These are phyloP conservation scores for Eulemur rufifrons DNA, from an alignment of 2,113 vertebrate genomes.

Conservation along the genomic window DNA sequence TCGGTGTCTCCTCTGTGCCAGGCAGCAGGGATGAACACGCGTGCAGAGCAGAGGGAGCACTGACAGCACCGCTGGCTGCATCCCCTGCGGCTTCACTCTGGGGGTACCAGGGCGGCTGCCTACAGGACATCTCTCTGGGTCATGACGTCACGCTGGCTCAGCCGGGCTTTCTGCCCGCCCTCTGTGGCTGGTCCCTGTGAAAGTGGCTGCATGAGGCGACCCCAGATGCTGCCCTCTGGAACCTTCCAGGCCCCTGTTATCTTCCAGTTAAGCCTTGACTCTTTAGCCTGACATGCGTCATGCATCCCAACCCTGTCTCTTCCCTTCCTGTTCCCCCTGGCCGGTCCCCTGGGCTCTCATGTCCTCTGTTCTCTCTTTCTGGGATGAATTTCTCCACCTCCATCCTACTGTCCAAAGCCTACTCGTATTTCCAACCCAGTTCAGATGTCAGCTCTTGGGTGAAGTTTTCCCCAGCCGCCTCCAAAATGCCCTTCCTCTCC, in stretches of 20 bases:
- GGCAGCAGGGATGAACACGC: fast-evolving
- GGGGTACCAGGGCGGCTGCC: neutral
- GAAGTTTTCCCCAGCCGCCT: no score
- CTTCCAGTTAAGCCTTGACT: neutral
- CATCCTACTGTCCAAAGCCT: neutral
- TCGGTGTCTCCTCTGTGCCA: fast-evolving
- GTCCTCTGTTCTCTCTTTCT: neutral
- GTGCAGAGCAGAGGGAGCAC: neutral
- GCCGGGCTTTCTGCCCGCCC: neutral
- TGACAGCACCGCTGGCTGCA: fast-evolving
- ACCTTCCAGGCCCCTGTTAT: neutral
- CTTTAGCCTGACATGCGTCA: fast-evolving
- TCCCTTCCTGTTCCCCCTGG: neutral
- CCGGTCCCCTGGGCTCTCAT: neutral
- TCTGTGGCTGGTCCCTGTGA: neutral
- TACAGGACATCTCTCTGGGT: neutral
- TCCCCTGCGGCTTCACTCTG: neutral
- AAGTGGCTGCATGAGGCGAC: neutral
- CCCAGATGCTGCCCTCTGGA: neutral
- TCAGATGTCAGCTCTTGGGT: neutral
- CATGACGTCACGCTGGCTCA: neutral
- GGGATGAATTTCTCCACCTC: neutral
- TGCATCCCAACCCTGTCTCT: fast-evolving
- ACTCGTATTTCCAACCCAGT: neutral
- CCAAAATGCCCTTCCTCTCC: no score